Base-by-base conservation (phyloP, 2,113 vertebrate species). In the Gorsachius goisagi region DNA sequence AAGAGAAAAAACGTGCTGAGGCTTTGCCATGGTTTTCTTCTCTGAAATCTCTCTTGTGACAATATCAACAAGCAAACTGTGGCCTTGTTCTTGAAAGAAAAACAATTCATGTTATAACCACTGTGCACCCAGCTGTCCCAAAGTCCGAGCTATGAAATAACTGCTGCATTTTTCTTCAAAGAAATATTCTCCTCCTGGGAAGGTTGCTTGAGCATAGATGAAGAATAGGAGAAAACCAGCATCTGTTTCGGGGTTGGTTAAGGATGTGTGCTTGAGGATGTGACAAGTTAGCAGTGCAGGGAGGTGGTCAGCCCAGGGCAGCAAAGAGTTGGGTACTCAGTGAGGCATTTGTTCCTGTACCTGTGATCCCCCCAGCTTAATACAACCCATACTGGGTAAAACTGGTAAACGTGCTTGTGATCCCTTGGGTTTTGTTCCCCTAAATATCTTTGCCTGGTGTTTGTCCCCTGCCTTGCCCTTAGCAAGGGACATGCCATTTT, bases 41-140 rank as follows among this genome's bases (percentile, higher is more conserved):
- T 67, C 72, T 24, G 47, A 77, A 88, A 59, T 66, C 26, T 72
- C 47, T 81, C 67, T 33, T 67, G 93, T 50, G 85, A 53, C 80
- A 80, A 17, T 33, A 89, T 63, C 89, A 92, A 58, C 78, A 92
- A 89, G 60, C 55, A 67, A 94, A 72, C 60, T 37, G 68, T 55
- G 89, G 80, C 94, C 93, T 95, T 84, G 68, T 6, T 89, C 84
- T 88, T 89, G 80, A 87, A 79, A 88, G 71, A 74, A 96, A 92
- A 95, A 58, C 66, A 87, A 8, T 33, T 81, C 7, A 0, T 22
- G 8, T 39, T 66, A 20, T 22, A 87, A 89, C n/a, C 59, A 16
- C 44, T 1, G 47, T 60, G 50, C 63, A 9, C 58, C 82, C 44
- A 35, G 84, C 84, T 82, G 84, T 72, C 84, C 78, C 49, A 6